phyloP scores from a whole-genome alignment of 1,140 invertebrate species.

The Trissolcus basalis region DNA sequence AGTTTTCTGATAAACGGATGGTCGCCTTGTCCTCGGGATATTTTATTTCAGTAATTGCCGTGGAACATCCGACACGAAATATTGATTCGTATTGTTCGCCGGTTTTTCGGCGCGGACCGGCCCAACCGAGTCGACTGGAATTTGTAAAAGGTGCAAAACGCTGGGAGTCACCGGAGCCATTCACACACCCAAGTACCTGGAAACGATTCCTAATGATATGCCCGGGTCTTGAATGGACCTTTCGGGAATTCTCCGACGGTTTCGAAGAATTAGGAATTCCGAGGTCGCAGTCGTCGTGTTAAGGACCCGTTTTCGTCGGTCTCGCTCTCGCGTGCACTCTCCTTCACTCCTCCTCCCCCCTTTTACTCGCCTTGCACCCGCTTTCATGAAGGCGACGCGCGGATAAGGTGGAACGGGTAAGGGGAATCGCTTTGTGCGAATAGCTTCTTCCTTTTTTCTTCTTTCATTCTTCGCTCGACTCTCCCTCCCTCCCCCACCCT shows the following conservation, averaged over 20 bases:
- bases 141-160: slow-evolving; percentile 44
- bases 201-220: slow-evolving; percentile 76
- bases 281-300: slow-evolving; percentile 62
- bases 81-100: slow-evolving; percentile 55
- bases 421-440: slow-evolving; percentile 59
- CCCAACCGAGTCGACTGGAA: slow-evolving; percentile 44
- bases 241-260: slow-evolving; percentile 76
- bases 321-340: slow-evolving; percentile 7
- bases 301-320: slow-evolving; percentile 38
- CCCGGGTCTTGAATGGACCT: slow-evolving; percentile 73
- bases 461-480: slow-evolving; percentile 25
- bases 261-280: slow-evolving; percentile 77
- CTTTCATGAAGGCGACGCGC: slow-evolving; percentile 44
- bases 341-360: slow-evolving; percentile 5
- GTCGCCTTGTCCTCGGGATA: slow-evolving; percentile 25
- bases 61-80: slow-evolving; percentile 19
- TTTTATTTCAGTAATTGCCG: slow-evolving; percentile 45
- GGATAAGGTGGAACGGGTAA: slow-evolving; percentile 52
- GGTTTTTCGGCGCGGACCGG: neutral
- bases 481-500: slow-evolving; percentile 35
- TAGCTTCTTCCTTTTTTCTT: slow-evolving; percentile 44
- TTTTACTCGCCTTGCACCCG: slow-evolving; percentile 26
- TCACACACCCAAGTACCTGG: slow-evolving; percentile 71
- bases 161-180: slow-evolving; percentile 63
- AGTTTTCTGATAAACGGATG: slow-evolving; percentile 44